These are phyloP conservation scores for Drosophila mayri DNA, from an alignment of 1,140 invertebrate species.

Conservation along the genomic window DNA sequence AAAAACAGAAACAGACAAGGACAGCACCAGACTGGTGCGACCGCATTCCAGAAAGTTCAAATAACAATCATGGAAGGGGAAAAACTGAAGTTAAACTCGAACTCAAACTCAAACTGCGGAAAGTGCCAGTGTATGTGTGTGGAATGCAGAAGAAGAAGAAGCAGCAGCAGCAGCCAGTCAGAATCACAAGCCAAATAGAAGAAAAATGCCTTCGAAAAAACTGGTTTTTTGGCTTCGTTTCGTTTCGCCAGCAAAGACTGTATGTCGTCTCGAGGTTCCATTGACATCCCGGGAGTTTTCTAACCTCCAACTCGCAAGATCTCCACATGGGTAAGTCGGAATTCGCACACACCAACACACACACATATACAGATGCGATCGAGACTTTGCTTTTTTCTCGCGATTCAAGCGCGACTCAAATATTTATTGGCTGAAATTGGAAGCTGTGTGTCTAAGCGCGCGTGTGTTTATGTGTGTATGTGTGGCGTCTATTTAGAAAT, in stretches of 20 bases:
- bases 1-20: slow-evolving; percentile 29
- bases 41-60: slow-evolving; percentile 83
- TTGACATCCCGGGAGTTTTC: slow-evolving; percentile 69
- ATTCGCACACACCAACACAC: slow-evolving; percentile 44
- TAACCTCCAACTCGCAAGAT: slow-evolving; percentile 58
- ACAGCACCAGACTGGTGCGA: slow-evolving; percentile 67
- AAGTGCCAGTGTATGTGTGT: slow-evolving; percentile 55
- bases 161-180: slow-evolving; percentile 19
- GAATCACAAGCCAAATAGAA: slow-evolving; percentile 66
- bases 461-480: slow-evolving; percentile 33
- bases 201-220: slow-evolving; percentile 57
- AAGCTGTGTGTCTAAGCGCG: slow-evolving; percentile 51
- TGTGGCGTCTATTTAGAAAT: slow-evolving; percentile 79
- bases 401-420: slow-evolving; percentile 44
- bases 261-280: slow-evolving; percentile 66
- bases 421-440: slow-evolving; percentile 81
- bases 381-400: slow-evolving; percentile 37
- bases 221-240: slow-evolving; percentile 57
- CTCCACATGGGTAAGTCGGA: slow-evolving; percentile 70
- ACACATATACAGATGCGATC: slow-evolving; percentile 43
- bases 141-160: slow-evolving; percentile 72
- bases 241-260: slow-evolving; percentile 56
- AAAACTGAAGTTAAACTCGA: slow-evolving; percentile 63
- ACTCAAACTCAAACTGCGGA: slow-evolving; percentile 45
- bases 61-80: slow-evolving; percentile 61